These are phyloP conservation scores for Zaprionus ghesquierei DNA, from an alignment of 1,140 invertebrate genomes.

Conservation along the genomic window DNA sequence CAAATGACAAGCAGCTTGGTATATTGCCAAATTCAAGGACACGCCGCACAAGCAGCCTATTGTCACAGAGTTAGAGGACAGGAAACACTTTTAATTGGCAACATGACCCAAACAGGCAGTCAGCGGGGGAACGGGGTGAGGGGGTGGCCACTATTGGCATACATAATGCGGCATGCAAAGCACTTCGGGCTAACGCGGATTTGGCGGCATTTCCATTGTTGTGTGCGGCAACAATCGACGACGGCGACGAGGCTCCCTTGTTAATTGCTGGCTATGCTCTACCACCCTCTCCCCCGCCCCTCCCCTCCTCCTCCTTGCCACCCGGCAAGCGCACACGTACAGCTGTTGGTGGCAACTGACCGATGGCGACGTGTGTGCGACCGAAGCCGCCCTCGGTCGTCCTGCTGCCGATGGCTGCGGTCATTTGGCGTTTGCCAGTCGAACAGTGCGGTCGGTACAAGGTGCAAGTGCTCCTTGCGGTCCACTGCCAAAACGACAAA, in stretches of 20 bases:
- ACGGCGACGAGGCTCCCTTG: background rate
- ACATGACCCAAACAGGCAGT: background rate
- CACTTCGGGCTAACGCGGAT: conserved; percentile 10
- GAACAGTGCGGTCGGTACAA: conserved; percentile 67
- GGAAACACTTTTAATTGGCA: conserved; percentile 49
- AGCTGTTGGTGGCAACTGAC: conserved; percentile 12
- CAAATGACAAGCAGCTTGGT: background rate
- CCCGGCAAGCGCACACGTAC: background rate
- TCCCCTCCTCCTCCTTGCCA: background rate
- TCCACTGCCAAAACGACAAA: conserved; percentile 19
- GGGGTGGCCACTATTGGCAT: conserved; percentile 2
- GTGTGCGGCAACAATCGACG: conserved; percentile 26
- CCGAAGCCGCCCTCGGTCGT: background rate
- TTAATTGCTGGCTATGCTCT: conserved; percentile 28
- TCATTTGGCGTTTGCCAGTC: conserved; percentile 75
- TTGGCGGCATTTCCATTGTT: conserved; percentile 40
- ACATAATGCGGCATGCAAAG: conserved; percentile 42
- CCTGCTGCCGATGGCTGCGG: conserved; percentile 34
- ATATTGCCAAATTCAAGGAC: conserved; percentile 39
- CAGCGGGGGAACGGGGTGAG: background rate
- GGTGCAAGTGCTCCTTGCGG: conserved; percentile 56
- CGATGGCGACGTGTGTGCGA: conserved; percentile 30
- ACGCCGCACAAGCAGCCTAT: no score
- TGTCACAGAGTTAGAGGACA: conserved; percentile 6
- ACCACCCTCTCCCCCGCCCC: background rate